Conservation (phyloP, 2,888 invertebrate genomes). For the Dryobotodes eremita region DNA sequence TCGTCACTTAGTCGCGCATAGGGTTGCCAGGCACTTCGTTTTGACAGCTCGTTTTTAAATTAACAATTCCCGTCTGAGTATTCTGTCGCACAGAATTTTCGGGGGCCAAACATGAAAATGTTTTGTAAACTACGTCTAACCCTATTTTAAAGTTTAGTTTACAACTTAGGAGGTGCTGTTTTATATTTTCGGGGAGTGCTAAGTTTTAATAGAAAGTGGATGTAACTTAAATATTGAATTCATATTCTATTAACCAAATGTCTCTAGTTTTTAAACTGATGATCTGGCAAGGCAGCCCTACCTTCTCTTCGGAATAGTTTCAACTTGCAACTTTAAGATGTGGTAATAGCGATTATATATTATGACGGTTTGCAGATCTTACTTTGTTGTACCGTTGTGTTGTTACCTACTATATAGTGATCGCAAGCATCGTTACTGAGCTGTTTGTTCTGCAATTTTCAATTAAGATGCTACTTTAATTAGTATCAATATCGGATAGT, state of each 20-base stretch:
- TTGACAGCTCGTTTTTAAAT: background rate
- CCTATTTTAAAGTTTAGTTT: background rate
- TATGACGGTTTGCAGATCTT: no score
- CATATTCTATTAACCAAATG: background rate
- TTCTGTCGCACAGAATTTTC: background rate
- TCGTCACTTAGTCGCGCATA: slow-evolving; percentile 32
- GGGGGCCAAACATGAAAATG: no score
- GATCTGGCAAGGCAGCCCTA: background rate
- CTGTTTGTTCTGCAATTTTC: background rate
- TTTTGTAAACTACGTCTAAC: background rate
- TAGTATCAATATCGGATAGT: background rate
- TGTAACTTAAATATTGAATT: background rate
- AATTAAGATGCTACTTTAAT: background rate
- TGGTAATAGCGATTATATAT: background rate
- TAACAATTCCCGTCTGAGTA: background rate
- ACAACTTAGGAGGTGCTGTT: no score
- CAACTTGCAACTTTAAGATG: background rate
- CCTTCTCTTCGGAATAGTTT: background rate
- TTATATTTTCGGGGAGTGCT: background rate
- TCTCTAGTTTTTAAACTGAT: background rate
- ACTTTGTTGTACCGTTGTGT: background rate
- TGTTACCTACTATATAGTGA: background rate
- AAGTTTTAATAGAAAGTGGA: background rate
- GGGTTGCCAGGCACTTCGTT: slow-evolving; percentile 23
- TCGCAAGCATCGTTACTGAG: background rate